These are phyloP conservation scores for Cataglyphis cursor DNA, from an alignment of 2,888 invertebrate species.

Conservation along the genomic window DNA sequence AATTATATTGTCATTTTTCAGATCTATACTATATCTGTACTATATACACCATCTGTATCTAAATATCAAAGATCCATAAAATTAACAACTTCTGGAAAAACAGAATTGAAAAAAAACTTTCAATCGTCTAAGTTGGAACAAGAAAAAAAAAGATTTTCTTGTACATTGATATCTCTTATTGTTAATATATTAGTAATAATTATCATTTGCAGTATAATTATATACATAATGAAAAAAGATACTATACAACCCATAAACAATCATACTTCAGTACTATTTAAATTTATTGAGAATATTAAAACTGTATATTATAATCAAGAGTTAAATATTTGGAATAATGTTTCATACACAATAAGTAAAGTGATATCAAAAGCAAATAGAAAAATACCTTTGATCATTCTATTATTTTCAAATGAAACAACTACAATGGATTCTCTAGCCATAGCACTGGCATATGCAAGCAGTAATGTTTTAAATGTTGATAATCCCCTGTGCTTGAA, in stretches of 20 bases:
- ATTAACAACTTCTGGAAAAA: background rate
- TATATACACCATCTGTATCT: background rate
- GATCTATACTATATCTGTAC: background rate
- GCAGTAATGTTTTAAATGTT: constrained; percentile 77
- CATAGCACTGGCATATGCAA: constrained; percentile 80
- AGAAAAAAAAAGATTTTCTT: background rate
- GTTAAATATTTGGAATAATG: constrained; percentile 70
- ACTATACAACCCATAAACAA: background rate
- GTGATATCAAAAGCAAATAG: constrained; percentile 71
- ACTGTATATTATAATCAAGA: background rate
- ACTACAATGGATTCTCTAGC: constrained; percentile 81
- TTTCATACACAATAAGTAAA: constrained; percentile 83
- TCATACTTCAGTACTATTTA: background rate
- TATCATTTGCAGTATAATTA: background rate
- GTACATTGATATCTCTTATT: background rate
- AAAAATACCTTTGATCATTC: constrained; percentile 83
- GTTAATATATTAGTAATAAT: background rate
- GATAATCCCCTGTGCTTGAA: constrained; percentile 59
- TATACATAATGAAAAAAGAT: background rate
- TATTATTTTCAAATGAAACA: constrained; percentile 84
- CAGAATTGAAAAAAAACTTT: background rate
- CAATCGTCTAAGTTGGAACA: background rate
- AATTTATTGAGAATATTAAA: background rate
- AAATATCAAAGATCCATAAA: background rate
- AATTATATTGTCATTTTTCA: background rate